These are phyloP conservation scores for Phodopus roborovskii DNA, from an alignment of 2,113 vertebrate genomes.

Conservation along the genomic window DNA sequence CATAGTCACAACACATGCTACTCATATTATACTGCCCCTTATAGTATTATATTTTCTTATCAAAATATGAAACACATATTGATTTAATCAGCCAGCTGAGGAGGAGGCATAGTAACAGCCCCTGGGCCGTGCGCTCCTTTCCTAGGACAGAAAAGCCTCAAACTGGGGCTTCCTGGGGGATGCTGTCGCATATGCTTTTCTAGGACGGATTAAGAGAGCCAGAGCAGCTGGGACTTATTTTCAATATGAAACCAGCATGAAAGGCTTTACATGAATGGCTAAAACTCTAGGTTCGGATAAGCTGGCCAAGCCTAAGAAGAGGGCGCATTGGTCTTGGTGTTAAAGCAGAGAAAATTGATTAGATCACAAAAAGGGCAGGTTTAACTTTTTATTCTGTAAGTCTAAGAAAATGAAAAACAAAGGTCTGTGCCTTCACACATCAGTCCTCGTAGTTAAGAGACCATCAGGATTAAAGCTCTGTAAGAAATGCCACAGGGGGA, in stretches of 20 bases:
- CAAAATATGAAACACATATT: constrained; percentile 59
- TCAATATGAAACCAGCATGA: constrained; percentile 73
- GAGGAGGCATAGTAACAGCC: background rate
- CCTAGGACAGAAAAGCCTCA: constrained; percentile 43
- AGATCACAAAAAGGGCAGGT: constrained; percentile 57
- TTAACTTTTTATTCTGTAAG: constrained; percentile 55
- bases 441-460: background rate
- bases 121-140: background rate
- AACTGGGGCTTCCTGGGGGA: background rate
- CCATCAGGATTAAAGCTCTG: background rate
- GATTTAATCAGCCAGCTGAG: constrained; percentile 43
- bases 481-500: background rate
- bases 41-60: background rate
- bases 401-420: constrained; percentile 56
- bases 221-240: constrained; percentile 75
- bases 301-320: constrained; percentile 21
- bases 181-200: constrained; percentile 47
- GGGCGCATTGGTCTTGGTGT: constrained; percentile 58
- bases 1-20: background rate
- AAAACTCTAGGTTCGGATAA: constrained; percentile 67
- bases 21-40: background rate
- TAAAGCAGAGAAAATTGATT: constrained; percentile 78
- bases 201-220: constrained; percentile 73
- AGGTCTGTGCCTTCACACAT: background rate
- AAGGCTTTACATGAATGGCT: constrained; percentile 67